phyloP scores from a whole-genome alignment of 1,140 invertebrate genomes.

The Drosophila sp. region DNA sequence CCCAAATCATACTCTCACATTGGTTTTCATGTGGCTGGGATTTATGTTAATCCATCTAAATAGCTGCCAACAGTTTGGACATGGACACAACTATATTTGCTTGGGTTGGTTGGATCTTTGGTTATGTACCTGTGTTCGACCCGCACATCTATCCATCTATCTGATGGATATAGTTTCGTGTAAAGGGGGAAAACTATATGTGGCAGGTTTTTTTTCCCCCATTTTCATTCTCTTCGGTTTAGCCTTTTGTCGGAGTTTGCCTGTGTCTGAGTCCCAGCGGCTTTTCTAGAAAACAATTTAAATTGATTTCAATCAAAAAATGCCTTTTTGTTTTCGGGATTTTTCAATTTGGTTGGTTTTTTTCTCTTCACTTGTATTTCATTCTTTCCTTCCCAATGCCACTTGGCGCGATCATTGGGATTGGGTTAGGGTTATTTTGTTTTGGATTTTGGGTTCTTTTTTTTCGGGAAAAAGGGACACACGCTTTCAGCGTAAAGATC shows the following conservation, averaged over 20 bases:
- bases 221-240: constrained; percentile 11
- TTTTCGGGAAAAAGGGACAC: constrained; percentile 73
- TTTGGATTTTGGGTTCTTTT: constrained; percentile 34
- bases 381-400: constrained; percentile 30
- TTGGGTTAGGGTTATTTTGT: constrained; percentile 26
- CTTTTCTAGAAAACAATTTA: constrained; percentile 81
- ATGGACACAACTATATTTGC: constrained; percentile 70
- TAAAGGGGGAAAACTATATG: constrained; percentile 35
- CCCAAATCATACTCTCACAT: constrained; percentile 60
- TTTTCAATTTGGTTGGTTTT: constrained; percentile 49
- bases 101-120: constrained; percentile 12
- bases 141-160: constrained; percentile 61
- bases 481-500: constrained; percentile 81
- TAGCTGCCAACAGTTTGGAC: constrained; percentile 74
- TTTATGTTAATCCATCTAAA: constrained; percentile 75
- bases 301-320: constrained; percentile 81
- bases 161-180: constrained; percentile 59
- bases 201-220: constrained; percentile 18
- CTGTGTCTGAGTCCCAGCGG: constrained; percentile 35
- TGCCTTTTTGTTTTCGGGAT: constrained; percentile 76
- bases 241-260: constrained; percentile 46
- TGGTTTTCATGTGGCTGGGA: constrained; percentile 61
- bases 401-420: constrained; percentile 55
- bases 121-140: constrained; percentile 32
- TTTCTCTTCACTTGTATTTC: constrained; percentile 34